These are phyloP conservation scores for Mastomys natalensis DNA, from an alignment of 2,113 vertebrate species.

Conservation along the genomic window DNA sequence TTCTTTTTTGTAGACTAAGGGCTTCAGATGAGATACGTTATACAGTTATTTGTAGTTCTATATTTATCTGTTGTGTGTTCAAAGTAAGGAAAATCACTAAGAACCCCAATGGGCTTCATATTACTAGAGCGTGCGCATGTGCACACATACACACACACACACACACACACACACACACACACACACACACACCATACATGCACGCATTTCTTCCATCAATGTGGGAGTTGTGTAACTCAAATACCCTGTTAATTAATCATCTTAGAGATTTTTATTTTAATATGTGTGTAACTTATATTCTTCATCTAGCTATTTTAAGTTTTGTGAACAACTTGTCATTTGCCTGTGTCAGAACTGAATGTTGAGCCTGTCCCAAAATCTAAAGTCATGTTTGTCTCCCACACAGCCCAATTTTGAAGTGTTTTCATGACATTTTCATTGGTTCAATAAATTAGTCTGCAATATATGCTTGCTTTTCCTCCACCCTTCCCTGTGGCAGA, in stretches of 20 bases:
- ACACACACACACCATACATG: neutral
- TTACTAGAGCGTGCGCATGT: neutral
- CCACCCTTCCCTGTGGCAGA: neutral
- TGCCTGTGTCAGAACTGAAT: conserved; percentile 38
- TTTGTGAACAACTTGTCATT: conserved; percentile 60
- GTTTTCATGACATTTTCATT: conserved; percentile 76
- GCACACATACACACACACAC: neutral
- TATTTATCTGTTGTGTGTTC: neutral
- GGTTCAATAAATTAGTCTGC: conserved; percentile 71
- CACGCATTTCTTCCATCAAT: neutral
- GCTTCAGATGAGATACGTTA: neutral
- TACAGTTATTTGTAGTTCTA: neutral
- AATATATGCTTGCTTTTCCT: conserved; percentile 49
- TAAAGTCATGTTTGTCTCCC: conserved; percentile 68
- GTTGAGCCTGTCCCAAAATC: conserved; percentile 47
- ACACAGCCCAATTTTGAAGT: conserved; percentile 72
- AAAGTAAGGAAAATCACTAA: neutral
- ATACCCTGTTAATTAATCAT: conserved; percentile 41
- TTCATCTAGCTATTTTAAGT: conserved; percentile 48
- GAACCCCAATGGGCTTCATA: neutral
- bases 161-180: neutral
- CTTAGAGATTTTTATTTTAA: neutral
- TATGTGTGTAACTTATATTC: neutral
- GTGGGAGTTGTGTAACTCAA: neutral
- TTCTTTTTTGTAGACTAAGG: conserved; percentile 12